Evolutionary conservation across 2,888 invertebrate genomes (phyloP).

Genomic region (Phymatocera aterrima): DNA sequence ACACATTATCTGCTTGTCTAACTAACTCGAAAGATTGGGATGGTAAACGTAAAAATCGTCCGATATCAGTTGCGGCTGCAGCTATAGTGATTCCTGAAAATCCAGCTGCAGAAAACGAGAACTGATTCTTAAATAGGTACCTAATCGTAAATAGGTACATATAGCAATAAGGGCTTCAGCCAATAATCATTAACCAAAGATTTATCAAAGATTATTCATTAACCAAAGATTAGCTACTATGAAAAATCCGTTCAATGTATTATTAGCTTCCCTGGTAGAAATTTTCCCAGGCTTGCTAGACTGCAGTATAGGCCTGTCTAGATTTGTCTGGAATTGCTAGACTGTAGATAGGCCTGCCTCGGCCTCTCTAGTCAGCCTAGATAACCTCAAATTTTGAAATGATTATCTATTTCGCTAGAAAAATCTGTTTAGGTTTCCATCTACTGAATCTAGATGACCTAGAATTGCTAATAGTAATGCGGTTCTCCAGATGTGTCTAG

Average conservation of each 20-base stretch:
- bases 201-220: too few relatives aligned
- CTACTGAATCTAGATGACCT: background rate
- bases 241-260: too few relatives aligned
- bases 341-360: background rate
- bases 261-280: too few relatives aligned
- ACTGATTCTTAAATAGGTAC: too few relatives aligned
- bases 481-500: too few relatives aligned
- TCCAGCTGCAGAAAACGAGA: background rate
- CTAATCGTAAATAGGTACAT: too few relatives aligned
- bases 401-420: background rate
- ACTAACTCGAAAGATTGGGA: slow-evolving; percentile 23
- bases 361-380: background rate
- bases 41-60: slow-evolving; percentile 14
- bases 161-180: too few relatives aligned
- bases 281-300: background rate
- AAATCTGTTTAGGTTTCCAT: slow-evolving; percentile 4
- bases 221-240: too few relatives aligned
- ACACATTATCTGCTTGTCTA: background rate
- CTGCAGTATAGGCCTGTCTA: slow-evolving; percentile 10
- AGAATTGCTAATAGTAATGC: too few relatives aligned
- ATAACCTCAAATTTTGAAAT: background rate
- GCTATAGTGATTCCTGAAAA: background rate
- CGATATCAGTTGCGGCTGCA: background rate
- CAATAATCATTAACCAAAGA: too few relatives aligned
- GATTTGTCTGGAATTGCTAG: background rate